A percentile compares a stretch with the other conserved stretches of the same genome.
Conservation (phyloP, 2,888 invertebrate species). For the Sarcophaga subvicina region DNA sequence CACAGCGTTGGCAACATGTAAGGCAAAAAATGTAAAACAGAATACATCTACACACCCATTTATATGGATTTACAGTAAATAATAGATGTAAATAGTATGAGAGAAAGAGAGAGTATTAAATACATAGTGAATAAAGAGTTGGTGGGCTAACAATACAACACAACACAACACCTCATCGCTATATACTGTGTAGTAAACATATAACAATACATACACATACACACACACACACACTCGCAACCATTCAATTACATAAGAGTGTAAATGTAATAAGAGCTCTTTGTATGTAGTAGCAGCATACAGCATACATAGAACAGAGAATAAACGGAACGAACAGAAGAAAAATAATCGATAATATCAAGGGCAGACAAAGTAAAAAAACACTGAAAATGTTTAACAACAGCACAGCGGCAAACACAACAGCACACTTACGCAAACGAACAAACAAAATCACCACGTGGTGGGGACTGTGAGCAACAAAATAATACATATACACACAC, state of each 20-base stretch:
- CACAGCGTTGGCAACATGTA: too few species aligned
- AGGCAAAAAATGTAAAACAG: too few species aligned
- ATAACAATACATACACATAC: neutral
- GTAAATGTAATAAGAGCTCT: neutral
- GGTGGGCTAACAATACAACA: neutral
- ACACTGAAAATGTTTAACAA: constrained; percentile 56
- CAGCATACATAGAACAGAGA: constrained; percentile 8
- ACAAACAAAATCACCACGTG: neutral
- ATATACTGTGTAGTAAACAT: too few species aligned
- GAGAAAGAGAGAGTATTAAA: neutral
- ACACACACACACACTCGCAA: neutral
- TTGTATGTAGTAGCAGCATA: neutral
- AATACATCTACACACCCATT: too few species aligned
- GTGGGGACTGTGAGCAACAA: neutral
- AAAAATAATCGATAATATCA: constrained; percentile 81
- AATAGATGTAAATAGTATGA: neutral
- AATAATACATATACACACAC: neutral
- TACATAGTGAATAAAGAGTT: neutral
- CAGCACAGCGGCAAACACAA: constrained; percentile 62
- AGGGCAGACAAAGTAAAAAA: constrained; percentile 81
- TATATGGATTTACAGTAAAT: too few species aligned
- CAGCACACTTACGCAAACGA: neutral
- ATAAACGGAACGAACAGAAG: constrained; percentile 57
- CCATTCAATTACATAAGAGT: neutral
- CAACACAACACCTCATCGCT: neutral